phyloP scores from a whole-genome alignment of 1,140 invertebrate genomes.

The Bombus terrestris region DNA sequence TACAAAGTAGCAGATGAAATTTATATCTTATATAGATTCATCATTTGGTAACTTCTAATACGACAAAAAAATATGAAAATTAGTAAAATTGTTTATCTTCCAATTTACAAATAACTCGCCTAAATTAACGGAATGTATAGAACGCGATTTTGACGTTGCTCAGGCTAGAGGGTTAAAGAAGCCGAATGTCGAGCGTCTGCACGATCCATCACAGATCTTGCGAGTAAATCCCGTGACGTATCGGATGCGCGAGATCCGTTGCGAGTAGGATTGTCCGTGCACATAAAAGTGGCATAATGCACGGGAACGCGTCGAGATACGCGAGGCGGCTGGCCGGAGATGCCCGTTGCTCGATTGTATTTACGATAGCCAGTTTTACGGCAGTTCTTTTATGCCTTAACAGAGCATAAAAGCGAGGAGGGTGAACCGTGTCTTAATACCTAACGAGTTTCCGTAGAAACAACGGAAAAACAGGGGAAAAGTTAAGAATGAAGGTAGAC shows the following conservation, averaged over 20 bases:
- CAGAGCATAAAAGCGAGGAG: constrained; percentile 30
- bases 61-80: too few species aligned
- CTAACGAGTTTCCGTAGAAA: constrained; percentile 62
- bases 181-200: neutral
- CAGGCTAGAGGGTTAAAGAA: neutral
- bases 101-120: too few species aligned
- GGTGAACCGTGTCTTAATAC: constrained; percentile 50
- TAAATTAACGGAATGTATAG: too few species aligned
- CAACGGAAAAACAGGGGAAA: constrained; percentile 28
- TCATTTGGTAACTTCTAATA: too few species aligned
- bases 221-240: constrained; percentile 13
- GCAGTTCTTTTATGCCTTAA: constrained; percentile 57
- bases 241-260: neutral
- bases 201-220: neutral
- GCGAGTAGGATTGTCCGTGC: constrained; percentile 24
- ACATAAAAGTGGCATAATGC: constrained; percentile 35
- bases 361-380: constrained; percentile 65
- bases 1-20: too few species aligned
- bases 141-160: too few species aligned
- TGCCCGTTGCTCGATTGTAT: constrained; percentile 56
- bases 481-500: constrained; percentile 3
- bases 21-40: too few species aligned
- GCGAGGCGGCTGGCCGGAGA: neutral
- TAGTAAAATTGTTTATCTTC: too few species aligned
- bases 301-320: constrained; percentile 3